Evolutionary conservation across 2,888 invertebrate species (phyloP).

Genomic region (Shargacucullia verbasci): DNA sequence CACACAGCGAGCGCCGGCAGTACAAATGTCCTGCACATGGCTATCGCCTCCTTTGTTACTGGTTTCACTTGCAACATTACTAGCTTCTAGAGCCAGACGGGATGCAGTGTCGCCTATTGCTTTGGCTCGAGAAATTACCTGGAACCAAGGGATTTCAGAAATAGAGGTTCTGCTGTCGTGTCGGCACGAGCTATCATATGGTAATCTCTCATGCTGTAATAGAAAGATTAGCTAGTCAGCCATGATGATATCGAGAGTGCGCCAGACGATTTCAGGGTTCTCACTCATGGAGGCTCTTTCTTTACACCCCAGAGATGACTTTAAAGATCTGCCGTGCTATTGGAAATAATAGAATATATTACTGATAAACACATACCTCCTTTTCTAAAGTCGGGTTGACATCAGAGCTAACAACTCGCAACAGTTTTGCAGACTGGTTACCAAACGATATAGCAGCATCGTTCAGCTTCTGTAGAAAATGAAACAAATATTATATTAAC

Average conservation of each 20-base stretch:
- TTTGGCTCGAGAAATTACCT: conserved; percentile 70
- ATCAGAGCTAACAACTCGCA: conserved; percentile 68
- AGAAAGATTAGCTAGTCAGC: too few species aligned
- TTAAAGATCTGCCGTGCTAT: too few species aligned
- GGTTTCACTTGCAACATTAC: conserved; percentile 31
- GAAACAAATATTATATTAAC: background rate
- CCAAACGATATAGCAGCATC: conserved; percentile 70
- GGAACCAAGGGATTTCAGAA: background rate
- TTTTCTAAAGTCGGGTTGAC: conserved; percentile 70
- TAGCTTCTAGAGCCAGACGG: conserved; percentile 59
- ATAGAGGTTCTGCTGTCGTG: too few species aligned
- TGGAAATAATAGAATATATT: background rate
- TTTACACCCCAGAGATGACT: too few species aligned
- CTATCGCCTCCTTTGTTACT: conserved; percentile 5
- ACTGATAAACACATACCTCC: conserved; percentile 58
- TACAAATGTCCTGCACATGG: conserved; percentile 50
- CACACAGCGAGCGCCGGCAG: conserved; percentile 59
- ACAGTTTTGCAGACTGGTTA: conserved; percentile 66
- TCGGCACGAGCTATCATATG: too few species aligned
- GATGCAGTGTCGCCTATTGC: conserved; percentile 71
- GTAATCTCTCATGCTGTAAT: too few species aligned
- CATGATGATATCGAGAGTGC: too few species aligned
- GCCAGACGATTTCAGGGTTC: too few species aligned
- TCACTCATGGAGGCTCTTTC: too few species aligned
- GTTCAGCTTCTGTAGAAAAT: conserved; percentile 66